Percentiles rank a stretch among this genome's conserved stretches.
phyloP scores from a whole-genome alignment of 64 coral and sea anemone genomes.

The Montipora capricornis region DNA sequence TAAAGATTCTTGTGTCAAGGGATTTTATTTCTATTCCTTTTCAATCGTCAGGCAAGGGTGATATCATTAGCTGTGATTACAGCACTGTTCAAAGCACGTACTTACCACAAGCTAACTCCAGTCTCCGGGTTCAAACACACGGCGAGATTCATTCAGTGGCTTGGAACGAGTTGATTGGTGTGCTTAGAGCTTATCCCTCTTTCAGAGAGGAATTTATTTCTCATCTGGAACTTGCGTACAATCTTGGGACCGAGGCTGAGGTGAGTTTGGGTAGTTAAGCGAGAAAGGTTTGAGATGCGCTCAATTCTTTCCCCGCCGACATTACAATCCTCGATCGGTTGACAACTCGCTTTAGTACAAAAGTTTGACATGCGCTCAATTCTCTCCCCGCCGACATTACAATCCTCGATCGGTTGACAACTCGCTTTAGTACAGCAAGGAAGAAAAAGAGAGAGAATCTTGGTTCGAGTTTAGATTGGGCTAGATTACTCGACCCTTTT shows the following conservation, averaged over 20 bases:
- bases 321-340: no score
- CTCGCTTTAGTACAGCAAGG: neutral
- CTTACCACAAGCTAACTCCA: conserved; percentile 70
- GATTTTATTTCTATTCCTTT: neutral
- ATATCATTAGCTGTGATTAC: conserved; percentile 79
- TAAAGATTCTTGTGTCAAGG: neutral
- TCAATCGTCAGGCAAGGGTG: conserved; percentile 59
- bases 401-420: no score
- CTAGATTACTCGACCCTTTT: no score
- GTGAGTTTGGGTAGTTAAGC: neutral
- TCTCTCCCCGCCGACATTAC: no score
- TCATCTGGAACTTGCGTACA: conserved; percentile 68
- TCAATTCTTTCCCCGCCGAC: no score
- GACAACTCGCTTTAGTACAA: neutral
- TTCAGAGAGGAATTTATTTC: conserved; percentile 62
- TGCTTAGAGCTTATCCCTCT: conserved; percentile 61
- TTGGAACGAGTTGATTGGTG: conserved; percentile 58
- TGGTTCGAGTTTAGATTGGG: no score
- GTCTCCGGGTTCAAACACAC: conserved; percentile 68
- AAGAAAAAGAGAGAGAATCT: no score
- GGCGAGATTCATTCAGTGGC: conserved; percentile 63
- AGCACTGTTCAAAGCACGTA: conserved; percentile 30
- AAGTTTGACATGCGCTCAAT: neutral
- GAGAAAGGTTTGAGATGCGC: neutral
- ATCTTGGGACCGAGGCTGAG: conserved; percentile 59